These are phyloP conservation scores for Spea bombifrons DNA, from an alignment of 2,113 vertebrate species.

Conservation along the genomic window DNA sequence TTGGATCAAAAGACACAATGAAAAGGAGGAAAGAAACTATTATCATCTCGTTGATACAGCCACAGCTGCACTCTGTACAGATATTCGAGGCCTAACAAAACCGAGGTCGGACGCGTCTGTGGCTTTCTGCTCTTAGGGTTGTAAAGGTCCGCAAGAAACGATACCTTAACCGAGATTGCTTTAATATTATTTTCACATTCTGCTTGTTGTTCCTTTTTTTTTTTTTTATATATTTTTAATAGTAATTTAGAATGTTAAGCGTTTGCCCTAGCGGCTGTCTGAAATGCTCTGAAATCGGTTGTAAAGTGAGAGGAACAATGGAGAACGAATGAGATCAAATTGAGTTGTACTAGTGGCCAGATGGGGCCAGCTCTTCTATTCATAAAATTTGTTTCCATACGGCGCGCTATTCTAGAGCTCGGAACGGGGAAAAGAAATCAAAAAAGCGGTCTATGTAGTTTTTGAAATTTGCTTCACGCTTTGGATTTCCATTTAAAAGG, in stretches of 20 bases:
- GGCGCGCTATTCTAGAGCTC: constrained; percentile 52
- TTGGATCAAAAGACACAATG: constrained; percentile 53
- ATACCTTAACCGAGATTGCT: constrained; percentile 63
- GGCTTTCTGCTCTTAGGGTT: constrained; percentile 53
- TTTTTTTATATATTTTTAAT: constrained; percentile 34
- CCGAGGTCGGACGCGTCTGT: constrained; percentile 54
- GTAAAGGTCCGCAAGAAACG: constrained; percentile 60
- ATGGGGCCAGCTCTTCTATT: constrained; percentile 79
- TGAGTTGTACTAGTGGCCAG: constrained; percentile 71
- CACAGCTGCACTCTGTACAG: constrained; percentile 59
- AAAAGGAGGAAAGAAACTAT: constrained; percentile 55
- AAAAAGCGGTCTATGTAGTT: constrained; percentile 38
- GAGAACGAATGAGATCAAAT: constrained; percentile 74
- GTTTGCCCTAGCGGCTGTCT: constrained; percentile 59
- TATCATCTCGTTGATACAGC: constrained; percentile 53
- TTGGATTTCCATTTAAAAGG: constrained; percentile 12
- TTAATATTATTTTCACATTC: constrained; percentile 52
- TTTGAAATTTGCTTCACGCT: constrained; percentile 39
- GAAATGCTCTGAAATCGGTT: constrained; percentile 70
- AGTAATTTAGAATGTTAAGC: constrained; percentile 62
- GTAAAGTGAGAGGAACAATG: constrained; percentile 72
- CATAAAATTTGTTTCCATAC: constrained; percentile 54
- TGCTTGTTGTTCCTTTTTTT: constrained; percentile 26
- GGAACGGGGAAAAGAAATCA: neutral
- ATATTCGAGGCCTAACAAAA: constrained; percentile 60